These are phyloP conservation scores for Falco novaeseelandiae DNA, from an alignment of 2,797 vertebrate species.

Conservation along the genomic window DNA sequence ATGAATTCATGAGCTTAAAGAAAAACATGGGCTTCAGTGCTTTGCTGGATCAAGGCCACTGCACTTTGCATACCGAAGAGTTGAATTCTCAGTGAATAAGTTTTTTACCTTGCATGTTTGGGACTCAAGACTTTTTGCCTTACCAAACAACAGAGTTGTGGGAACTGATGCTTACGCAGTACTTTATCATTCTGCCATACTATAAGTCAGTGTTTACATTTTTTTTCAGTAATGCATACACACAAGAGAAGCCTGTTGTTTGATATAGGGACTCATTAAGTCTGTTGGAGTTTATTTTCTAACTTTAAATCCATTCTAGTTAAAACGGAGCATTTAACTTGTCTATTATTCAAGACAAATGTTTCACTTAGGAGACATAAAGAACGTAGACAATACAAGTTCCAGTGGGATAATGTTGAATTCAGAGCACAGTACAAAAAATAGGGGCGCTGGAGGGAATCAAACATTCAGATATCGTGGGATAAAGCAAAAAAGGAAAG, in stretches of 20 bases:
- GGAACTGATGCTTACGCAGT: background rate
- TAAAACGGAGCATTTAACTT: background rate
- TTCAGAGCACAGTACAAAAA: background rate
- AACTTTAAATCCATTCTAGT: background rate
- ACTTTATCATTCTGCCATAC: background rate
- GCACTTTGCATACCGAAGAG: background rate
- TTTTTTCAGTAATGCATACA: background rate
- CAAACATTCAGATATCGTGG: background rate
- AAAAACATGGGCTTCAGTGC: background rate
- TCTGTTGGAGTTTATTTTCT: background rate
- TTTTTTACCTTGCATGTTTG: background rate
- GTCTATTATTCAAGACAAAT: background rate
- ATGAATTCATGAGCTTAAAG: background rate
- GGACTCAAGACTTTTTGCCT: background rate
- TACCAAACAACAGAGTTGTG: background rate
- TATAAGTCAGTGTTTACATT: background rate
- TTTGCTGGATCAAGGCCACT: background rate
- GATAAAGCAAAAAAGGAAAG: background rate
- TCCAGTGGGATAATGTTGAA: background rate
- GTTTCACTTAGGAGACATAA: background rate
- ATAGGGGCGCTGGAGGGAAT: background rate
- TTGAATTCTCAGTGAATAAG: background rate
- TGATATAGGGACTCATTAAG: background rate
- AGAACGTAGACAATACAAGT: background rate
- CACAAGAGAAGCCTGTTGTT: background rate